phyloP scores from a whole-genome alignment of 2,797 vertebrate genomes.

The Dryobates pubescens region DNA sequence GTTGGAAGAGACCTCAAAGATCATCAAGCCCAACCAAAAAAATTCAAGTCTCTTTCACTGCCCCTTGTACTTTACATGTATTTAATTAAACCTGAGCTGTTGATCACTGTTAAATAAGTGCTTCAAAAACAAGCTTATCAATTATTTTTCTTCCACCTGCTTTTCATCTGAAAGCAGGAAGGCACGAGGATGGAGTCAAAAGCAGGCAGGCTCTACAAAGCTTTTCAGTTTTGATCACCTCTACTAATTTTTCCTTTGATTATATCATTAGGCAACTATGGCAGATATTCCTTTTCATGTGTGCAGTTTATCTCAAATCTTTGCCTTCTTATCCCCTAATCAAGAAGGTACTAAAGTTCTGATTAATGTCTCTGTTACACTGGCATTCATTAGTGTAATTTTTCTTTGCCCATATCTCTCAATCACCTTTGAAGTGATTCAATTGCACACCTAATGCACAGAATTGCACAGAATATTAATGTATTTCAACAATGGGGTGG shows the following conservation, averaged over 20 bases:
- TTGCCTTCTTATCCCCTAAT: neutral
- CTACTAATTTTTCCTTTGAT: constrained; percentile 26
- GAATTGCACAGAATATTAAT: constrained; percentile 11
- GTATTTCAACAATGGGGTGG: neutral
- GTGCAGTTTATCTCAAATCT: constrained; percentile 48
- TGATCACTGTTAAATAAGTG: neutral
- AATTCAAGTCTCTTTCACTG: neutral
- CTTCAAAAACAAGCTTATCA: neutral
- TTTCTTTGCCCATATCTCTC: constrained; percentile 38
- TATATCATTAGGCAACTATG: constrained; percentile 19
- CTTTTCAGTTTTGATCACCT: neutral
- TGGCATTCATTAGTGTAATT: constrained; percentile 23
- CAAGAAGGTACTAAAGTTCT: constrained; percentile 9
- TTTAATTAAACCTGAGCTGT: neutral
- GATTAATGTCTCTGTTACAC: constrained; percentile 34
- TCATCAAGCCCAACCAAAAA: neutral
- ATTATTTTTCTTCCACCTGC: neutral
- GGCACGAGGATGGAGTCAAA: neutral
- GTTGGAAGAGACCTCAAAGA: no score
- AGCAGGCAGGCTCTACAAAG: neutral
- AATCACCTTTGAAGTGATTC: constrained; percentile 27
- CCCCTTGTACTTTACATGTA: neutral
- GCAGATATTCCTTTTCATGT: constrained; percentile 37
- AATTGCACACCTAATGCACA: neutral
- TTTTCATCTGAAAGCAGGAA: neutral